A percentile compares a stretch with the other conserved stretches of the same genome.
phyloP scores from a whole-genome alignment of 2,888 invertebrate species.

The Cacoxenus indagator region DNA sequence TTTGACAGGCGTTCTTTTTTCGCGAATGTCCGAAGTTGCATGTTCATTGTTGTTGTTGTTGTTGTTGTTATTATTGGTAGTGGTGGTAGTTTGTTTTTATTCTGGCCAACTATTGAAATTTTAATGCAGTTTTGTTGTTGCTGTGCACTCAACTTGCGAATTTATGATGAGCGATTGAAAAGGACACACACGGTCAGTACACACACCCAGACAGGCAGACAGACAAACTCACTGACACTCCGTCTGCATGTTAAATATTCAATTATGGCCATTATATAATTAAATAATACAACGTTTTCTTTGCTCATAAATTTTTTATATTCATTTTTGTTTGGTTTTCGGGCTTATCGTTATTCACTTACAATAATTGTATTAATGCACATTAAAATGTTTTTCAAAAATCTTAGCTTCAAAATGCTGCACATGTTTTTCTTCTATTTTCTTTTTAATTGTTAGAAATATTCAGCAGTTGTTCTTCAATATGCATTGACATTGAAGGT shows the following conservation, averaged over 20 bases:
- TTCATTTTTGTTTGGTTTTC: constrained; percentile 1
- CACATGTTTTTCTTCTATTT: too few species aligned
- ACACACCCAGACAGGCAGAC: background rate
- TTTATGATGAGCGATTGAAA: constrained; percentile 17
- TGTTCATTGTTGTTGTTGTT: background rate
- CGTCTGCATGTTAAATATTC: constrained; percentile 10
- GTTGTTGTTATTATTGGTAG: constrained; percentile 13
- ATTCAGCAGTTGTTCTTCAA: too few species aligned
- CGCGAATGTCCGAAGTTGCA: background rate
- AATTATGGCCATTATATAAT: constrained; percentile 16
- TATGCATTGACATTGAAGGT: too few species aligned
- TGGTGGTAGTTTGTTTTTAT: constrained; percentile 20
- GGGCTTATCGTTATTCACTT: background rate
- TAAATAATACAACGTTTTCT: background rate
- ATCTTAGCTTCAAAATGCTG: too few species aligned
- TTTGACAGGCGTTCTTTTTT: background rate
- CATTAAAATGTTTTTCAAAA: too few species aligned
- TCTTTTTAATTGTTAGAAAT: too few species aligned
- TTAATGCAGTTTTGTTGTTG: constrained; percentile 31
- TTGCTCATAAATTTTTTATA: background rate
- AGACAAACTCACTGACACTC: background rate
- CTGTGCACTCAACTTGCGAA: constrained; percentile 11
- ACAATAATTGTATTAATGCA: too few species aligned
- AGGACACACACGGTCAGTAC: background rate
- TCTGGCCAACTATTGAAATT: constrained; percentile 1